Evolutionary conservation across 2,797 vertebrate species (phyloP).

Genomic region (Enteromius trimaculatus): DNA sequence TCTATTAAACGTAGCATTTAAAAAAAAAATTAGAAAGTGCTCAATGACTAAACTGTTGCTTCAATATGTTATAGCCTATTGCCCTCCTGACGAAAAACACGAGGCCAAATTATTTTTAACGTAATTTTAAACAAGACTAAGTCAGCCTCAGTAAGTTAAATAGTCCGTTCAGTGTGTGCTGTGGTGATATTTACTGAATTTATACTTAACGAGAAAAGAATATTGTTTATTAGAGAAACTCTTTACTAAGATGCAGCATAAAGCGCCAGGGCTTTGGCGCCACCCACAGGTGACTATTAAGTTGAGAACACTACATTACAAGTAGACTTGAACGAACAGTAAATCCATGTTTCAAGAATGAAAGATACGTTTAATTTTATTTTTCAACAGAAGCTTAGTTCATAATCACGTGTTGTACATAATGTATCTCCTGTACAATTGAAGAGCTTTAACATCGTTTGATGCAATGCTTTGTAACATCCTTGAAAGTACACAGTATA

Average conservation of each 20-base stretch:
- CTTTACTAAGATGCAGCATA: neutral
- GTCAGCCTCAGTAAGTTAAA: neutral
- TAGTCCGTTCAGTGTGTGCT: neutral
- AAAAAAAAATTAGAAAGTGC: neutral
- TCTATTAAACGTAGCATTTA: neutral
- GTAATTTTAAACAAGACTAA: neutral
- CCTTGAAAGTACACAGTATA: neutral
- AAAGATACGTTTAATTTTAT: neutral
- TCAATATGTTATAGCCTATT: neutral
- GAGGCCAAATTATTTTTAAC: neutral
- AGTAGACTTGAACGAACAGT: neutral
- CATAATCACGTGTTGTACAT: neutral
- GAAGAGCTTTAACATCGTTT: neutral
- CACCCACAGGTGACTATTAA: constrained; percentile 38
- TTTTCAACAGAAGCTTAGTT: neutral
- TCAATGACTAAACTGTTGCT: neutral
- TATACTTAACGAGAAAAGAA: neutral
- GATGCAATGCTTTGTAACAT: neutral
- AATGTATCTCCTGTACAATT: neutral
- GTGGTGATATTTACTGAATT: neutral
- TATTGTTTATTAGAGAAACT: neutral
- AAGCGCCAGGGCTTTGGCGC: constrained; percentile 33
- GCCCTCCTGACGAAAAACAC: neutral
- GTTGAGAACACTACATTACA: neutral
- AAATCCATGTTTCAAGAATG: neutral